A percentile compares a stretch with the other conserved stretches of the same genome.
Conservation (phyloP, 1,140 invertebrate genomes). For the Trichogramma pretiosum region DNA sequence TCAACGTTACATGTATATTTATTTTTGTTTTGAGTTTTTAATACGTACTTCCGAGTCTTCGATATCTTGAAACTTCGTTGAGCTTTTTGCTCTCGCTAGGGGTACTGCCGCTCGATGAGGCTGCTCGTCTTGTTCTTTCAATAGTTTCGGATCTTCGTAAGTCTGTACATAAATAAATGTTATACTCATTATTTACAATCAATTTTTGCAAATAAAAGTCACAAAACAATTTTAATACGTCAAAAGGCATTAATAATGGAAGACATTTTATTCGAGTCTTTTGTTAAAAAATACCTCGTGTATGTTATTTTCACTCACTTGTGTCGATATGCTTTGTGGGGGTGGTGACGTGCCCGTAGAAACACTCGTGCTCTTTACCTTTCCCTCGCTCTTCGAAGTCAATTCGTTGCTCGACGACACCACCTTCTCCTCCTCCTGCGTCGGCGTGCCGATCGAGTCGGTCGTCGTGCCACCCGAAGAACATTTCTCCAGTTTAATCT, state of each 20-base stretch:
- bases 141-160: slow-evolving; percentile 28
- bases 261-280: too few species aligned
- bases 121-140: slow-evolving; percentile 22
- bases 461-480: too few species aligned
- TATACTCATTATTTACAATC: too few species aligned
- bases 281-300: slow-evolving; percentile 2
- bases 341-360: slow-evolving; percentile 70
- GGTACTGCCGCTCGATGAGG: slow-evolving; percentile 28
- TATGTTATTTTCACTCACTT: too few species aligned
- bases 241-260: too few species aligned
- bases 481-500: too few species aligned
- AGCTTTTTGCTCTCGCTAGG: slow-evolving; percentile 25
- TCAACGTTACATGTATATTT: too few species aligned
- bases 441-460: background rate
- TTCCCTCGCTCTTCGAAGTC: background rate
- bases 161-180: too few species aligned
- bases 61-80: slow-evolving; percentile 33
- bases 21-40: too few species aligned
- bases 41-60: slow-evolving; percentile 40
- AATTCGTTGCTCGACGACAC: too few species aligned
- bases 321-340: slow-evolving; percentile 76
- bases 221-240: too few species aligned
- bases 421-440: background rate
- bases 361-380: slow-evolving; percentile 20
- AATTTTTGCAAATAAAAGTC: too few species aligned